Percentiles rank a stretch among this genome's conserved stretches.
phyloP scores from a whole-genome alignment of 2,797 vertebrate species.

The Monodelphis domestica region DNA sequence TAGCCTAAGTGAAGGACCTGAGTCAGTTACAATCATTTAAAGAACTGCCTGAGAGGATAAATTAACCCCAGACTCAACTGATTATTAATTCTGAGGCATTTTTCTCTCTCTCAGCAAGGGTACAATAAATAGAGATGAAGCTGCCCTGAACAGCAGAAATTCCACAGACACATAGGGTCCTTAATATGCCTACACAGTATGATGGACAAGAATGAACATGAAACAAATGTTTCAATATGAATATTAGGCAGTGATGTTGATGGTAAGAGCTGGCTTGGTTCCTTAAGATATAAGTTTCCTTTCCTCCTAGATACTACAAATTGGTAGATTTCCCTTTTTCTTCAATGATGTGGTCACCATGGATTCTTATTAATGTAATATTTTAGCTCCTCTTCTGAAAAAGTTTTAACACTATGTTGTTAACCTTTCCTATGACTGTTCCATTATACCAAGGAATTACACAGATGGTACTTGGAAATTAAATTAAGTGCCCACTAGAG shows the following conservation, averaged over 20 bases:
- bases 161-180: not conserved
- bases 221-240: not conserved
- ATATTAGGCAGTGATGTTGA: not conserved
- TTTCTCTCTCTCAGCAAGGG: not conserved
- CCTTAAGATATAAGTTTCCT: not conserved
- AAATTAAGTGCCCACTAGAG: constrained; percentile 48
- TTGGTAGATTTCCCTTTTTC: constrained; percentile 41
- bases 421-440: constrained; percentile 57
- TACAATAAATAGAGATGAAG: not conserved
- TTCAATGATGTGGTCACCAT: constrained; percentile 46
- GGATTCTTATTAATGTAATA: constrained; percentile 53
- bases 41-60: not conserved
- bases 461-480: constrained; percentile 53
- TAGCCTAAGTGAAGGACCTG: constrained; percentile 1
- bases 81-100: not conserved
- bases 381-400: constrained; percentile 55
- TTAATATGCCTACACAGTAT: not conserved
- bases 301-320: constrained; percentile 27
- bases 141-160: not conserved
- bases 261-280: not conserved
- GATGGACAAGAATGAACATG: not conserved
- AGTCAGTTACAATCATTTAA: constrained; percentile 47
- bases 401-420: constrained; percentile 52
- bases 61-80: not conserved
- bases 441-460: constrained; percentile 63